These are phyloP conservation scores for Ascaphus truei DNA, from an alignment of 2,113 vertebrate genomes.

Conservation along the genomic window DNA sequence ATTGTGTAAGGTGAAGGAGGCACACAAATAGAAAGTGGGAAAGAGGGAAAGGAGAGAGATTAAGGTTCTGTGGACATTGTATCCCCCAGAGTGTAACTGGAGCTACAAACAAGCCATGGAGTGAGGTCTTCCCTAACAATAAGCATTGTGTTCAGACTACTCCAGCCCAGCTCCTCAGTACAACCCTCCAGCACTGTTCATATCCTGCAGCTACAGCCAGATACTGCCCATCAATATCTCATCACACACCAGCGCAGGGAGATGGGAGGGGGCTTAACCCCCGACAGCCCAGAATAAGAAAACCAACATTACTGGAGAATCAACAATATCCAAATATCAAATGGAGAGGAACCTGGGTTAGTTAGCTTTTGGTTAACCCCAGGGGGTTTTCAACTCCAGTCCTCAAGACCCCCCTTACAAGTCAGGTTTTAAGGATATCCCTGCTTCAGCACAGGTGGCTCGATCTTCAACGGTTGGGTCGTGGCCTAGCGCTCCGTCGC, in stretches of 20 bases:
- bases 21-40: background rate
- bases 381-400: too few species aligned
- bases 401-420: too few species aligned
- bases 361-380: too few species aligned
- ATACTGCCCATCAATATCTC: slow-evolving; percentile 77
- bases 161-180: slow-evolving; percentile 62
- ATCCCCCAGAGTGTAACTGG: slow-evolving; percentile 20
- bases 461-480: too few species aligned
- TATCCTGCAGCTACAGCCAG: slow-evolving; percentile 77
- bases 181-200: slow-evolving; percentile 66
- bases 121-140: slow-evolving; percentile 21
- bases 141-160: slow-evolving; percentile 10
- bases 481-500: too few species aligned
- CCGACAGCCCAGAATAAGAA: background rate
- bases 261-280: slow-evolving; percentile 16
- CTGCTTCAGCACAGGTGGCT: too few species aligned
- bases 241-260: slow-evolving; percentile 33
- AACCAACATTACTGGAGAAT: background rate
- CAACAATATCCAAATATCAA: background rate
- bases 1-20: background rate
- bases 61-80: slow-evolving; percentile 13
- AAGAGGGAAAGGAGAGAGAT: background rate
- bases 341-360: background rate
- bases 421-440: too few species aligned
- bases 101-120: slow-evolving; percentile 16